A percentile compares a stretch with the other conserved stretches of the same genome.
These are phyloP conservation scores for Phaethornis superciliosus DNA, from an alignment of 2,113 vertebrate species.

Conservation along the genomic window DNA sequence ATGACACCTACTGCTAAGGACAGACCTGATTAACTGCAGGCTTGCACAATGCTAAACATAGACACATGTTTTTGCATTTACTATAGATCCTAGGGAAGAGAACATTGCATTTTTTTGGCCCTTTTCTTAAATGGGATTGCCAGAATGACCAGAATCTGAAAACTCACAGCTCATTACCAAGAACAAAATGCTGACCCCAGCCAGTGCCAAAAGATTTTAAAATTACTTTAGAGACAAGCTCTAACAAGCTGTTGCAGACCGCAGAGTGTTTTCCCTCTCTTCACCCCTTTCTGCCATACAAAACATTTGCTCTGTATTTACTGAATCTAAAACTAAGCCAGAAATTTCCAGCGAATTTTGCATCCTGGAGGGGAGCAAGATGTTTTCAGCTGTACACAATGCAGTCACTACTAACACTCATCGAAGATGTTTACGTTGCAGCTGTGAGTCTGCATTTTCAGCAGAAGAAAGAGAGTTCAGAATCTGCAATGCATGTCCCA, in stretches of 20 bases:
- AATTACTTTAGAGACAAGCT: not conserved
- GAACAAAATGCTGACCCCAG: slow-evolving; percentile 37
- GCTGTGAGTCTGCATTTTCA: not conserved
- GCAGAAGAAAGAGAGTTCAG: not conserved
- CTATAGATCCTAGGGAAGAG: not conserved
- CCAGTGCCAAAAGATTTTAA: slow-evolving; percentile 4
- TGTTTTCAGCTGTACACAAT: not conserved
- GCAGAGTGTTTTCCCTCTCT: not conserved
- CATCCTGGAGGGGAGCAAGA: not conserved
- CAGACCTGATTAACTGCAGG: slow-evolving; percentile 28
- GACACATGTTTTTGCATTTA: slow-evolving; percentile 20
- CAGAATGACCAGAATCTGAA: slow-evolving; percentile 38
- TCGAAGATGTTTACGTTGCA: not conserved
- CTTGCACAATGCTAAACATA: not conserved
- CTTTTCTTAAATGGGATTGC: slow-evolving; percentile 31
- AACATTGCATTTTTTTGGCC: not conserved
- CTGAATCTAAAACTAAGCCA: not conserved
- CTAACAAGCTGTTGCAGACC: not conserved
- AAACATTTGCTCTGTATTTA: not conserved
- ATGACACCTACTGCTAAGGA: slow-evolving; percentile 29
- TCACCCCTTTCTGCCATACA: not conserved
- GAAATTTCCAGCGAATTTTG: not conserved
- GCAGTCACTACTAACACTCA: not conserved
- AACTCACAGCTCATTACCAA: slow-evolving; percentile 54
- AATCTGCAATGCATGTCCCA: not conserved